Evolutionary conservation across 2,888 invertebrate species (phyloP).

Genomic region (Lasioglossum leucozonium): DNA sequence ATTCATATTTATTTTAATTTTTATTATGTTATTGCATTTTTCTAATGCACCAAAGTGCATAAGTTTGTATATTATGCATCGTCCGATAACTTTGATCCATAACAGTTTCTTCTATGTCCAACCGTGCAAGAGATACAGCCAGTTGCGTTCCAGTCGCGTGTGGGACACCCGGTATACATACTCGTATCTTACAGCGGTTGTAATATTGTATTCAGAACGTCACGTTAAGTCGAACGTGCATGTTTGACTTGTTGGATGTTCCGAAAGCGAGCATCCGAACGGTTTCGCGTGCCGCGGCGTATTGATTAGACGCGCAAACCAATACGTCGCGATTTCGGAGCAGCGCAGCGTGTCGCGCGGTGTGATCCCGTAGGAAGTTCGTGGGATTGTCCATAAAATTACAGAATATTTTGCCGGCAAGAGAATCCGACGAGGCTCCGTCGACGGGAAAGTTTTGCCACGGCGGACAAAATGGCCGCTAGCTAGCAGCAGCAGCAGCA

Average conservation of each 20-base stretch:
- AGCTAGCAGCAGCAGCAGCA: not conserved
- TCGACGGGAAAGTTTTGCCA: slow-evolving; percentile 42
- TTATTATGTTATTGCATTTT: no score
- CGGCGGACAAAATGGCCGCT: slow-evolving; percentile 25
- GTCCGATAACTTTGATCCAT: no score
- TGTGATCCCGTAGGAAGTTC: slow-evolving; percentile 59
- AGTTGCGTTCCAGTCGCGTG: no score
- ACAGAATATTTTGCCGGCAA: slow-evolving; percentile 45
- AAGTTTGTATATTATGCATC: no score
- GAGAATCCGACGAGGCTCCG: slow-evolving; percentile 15
- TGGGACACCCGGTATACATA: no score
- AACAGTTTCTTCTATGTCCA: no score
- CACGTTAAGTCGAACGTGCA: not conserved
- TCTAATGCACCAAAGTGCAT: no score
- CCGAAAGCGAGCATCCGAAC: not conserved
- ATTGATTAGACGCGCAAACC: not conserved
- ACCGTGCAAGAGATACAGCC: no score
- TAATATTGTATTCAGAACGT: no score
- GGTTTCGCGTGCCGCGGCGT: not conserved
- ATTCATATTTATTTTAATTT: no score
- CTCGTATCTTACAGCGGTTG: no score
- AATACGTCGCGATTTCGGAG: not conserved
- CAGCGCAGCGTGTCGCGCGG: slow-evolving; percentile 19
- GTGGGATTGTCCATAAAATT: slow-evolving; percentile 37
- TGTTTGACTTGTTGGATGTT: not conserved